These are phyloP conservation scores for Drosophila obscura DNA, from an alignment of 1,140 invertebrate species.

Conservation along the genomic window DNA sequence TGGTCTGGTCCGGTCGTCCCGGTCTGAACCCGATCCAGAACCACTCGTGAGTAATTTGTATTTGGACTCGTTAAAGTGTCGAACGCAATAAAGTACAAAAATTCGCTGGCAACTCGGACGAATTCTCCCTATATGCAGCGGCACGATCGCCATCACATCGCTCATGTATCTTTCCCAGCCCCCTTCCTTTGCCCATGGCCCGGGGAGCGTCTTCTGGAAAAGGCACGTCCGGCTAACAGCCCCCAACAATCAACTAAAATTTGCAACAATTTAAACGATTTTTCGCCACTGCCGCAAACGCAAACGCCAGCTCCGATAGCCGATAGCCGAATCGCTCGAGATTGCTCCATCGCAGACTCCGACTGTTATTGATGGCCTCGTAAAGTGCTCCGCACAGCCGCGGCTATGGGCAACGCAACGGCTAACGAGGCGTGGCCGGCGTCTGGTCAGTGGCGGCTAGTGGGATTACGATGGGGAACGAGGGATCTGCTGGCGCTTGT, in stretches of 20 bases:
- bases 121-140: conserved; percentile 64
- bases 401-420: conserved; percentile 3
- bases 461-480: not conserved
- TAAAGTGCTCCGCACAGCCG: conserved; percentile 37
- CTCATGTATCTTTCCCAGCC: conserved; percentile 37
- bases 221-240: conserved; percentile 61
- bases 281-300: conserved; percentile 53
- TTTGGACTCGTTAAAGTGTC: conserved; percentile 78
- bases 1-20: conserved; percentile 8
- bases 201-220: conserved; percentile 56
- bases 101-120: conserved; percentile 47
- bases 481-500: conserved; percentile 28
- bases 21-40: conserved; percentile 33
- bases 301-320: conserved; percentile 74
- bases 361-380: conserved; percentile 57
- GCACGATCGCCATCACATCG: conserved; percentile 57
- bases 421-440: conserved; percentile 18
- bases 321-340: conserved; percentile 51
- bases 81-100: conserved; percentile 63
- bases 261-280: conserved; percentile 81
- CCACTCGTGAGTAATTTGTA: conserved; percentile 74
- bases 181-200: conserved; percentile 8
- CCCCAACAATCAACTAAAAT: conserved; percentile 63
- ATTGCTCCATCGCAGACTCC: conserved; percentile 56
- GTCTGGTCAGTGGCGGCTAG: too few species aligned